phyloP scores from a whole-genome alignment of 1,140 invertebrate species.

The Teleopsis dalmanni region DNA sequence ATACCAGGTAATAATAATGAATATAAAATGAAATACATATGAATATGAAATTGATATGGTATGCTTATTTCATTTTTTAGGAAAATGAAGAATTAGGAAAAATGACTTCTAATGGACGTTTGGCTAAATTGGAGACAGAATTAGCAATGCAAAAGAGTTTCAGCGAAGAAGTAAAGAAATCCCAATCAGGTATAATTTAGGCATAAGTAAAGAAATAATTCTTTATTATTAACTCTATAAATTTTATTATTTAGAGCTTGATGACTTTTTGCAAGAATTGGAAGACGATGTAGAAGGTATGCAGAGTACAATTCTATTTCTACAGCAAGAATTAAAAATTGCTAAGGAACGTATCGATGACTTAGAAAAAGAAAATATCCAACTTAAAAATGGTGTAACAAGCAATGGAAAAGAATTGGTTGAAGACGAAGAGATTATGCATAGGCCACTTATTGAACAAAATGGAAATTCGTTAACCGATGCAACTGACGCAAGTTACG shows the following conservation, averaged over 20 bases:
- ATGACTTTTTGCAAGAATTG: constrained; percentile 90
- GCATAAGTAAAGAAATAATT: constrained; percentile 10
- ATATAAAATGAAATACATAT: background rate
- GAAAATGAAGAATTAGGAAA: constrained; percentile 97
- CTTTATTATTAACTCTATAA: too few relatives aligned
- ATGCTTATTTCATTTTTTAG: constrained; percentile 61
- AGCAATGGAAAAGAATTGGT: background rate
- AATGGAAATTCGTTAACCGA: background rate
- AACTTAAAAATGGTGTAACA: constrained; percentile 16
- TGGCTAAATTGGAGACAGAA: constrained; percentile 93
- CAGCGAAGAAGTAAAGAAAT: constrained; percentile 94
- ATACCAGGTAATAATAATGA: constrained; percentile 55
- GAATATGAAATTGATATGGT: background rate
- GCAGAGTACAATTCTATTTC: constrained; percentile 91
- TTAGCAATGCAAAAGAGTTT: constrained; percentile 91
- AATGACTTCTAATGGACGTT: constrained; percentile 87
- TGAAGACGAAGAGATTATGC: constrained; percentile 13
- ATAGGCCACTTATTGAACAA: too few relatives aligned
- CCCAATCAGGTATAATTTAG: constrained; percentile 72
- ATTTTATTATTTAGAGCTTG: constrained; percentile 71
- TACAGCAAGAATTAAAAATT: constrained; percentile 84
- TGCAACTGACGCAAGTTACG: background rate
- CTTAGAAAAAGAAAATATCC: constrained; percentile 36
- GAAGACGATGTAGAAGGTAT: constrained; percentile 97
- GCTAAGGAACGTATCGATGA: constrained; percentile 54